A percentile compares a stretch with the other conserved stretches of the same genome.
phyloP scores from a whole-genome alignment of 2,113 vertebrate species.

The Peromyscus polionotus region DNA sequence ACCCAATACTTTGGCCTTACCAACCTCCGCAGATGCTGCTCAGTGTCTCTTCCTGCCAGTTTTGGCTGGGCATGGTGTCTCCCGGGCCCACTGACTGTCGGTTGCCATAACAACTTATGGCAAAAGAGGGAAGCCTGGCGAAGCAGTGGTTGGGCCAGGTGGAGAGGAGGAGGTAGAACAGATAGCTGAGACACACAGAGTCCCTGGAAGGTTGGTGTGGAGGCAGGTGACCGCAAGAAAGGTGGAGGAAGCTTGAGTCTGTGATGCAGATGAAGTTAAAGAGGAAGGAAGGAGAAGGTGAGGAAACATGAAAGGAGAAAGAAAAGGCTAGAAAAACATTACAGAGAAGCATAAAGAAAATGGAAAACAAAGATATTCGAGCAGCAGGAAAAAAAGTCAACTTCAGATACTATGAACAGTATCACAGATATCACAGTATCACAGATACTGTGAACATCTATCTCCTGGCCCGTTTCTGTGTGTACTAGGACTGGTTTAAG shows the following conservation, averaged over 20 bases:
- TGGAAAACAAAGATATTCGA: slow-evolving; percentile 18
- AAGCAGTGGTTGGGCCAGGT: slow-evolving; percentile 74
- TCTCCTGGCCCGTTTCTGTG: neutral
- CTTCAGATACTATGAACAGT: neutral
- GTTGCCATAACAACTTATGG: slow-evolving; percentile 73
- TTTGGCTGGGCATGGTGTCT: slow-evolving; percentile 68
- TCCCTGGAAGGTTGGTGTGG: slow-evolving; percentile 18
- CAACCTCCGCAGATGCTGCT: slow-evolving; percentile 65
- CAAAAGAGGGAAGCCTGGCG: slow-evolving; percentile 65
- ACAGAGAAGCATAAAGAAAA: neutral
- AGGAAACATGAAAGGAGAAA: neutral
- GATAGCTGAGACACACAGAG: slow-evolving; percentile 45
- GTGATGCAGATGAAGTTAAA: neutral
- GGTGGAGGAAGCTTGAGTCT: neutral
- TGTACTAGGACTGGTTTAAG: neutral
- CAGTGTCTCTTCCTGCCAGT: slow-evolving; percentile 67
- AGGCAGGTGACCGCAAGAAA: slow-evolving; percentile 60
- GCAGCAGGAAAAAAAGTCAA: neutral
- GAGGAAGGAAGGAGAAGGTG: neutral
- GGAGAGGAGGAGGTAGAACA: slow-evolving; percentile 79
- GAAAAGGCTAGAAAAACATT: neutral
- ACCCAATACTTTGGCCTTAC: slow-evolving; percentile 60
- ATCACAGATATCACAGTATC: no score
- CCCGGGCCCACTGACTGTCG: slow-evolving; percentile 72
- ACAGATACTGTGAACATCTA: neutral